Base-by-base conservation (phyloP, 2,797 vertebrate genomes). In the Malurus leucopterus region DNA sequence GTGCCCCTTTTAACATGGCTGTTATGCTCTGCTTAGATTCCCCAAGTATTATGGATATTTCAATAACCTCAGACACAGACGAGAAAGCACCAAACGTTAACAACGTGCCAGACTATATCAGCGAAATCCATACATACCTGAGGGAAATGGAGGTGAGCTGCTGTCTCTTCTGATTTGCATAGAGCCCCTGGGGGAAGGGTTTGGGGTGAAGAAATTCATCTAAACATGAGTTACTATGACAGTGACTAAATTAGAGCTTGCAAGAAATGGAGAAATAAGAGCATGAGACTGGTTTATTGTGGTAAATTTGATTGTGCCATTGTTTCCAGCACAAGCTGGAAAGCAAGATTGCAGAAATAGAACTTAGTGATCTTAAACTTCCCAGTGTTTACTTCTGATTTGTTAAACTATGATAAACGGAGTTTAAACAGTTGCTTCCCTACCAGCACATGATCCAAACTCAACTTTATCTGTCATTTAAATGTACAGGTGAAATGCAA, bases 1-100 rank as follows among this genome's bases (percentile, higher is more conserved):
- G 15, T 46, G 70, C 27, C n/a, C 1, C 0, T 63, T 58, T 49
- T 95, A 78, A 80, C 18, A 3, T 16, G 26, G 19, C 16, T 70
- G 0, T 89, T 90, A 11, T 84, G 17, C 85, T 94, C 70, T 71
- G 23, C 81, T n/a, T 88, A 99, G 99, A 98, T 83, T 99, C 99
- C 61, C 98, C 99, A 30, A 99, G 99, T 71, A 89, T 95, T 67
- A 97, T 97, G 99, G 99, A 99, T 84, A 99, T 99, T 97, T 99
- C 99, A 6, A 70, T 99, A 89, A 90, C 98, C 34, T 59, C 95
- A 40, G 98, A 98, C 69, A 64, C 94, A 9, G 98, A 99, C 70
- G 98, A 98, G 69, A 98, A 96, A 71, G 98, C 97, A 59, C 15
- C 90, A 29, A 95, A 95, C 14, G 98, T 98, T 86, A 99, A 98